Conservation (phyloP, 35 echinoderm and acorn worm species). For the Ophiothrix spiculata region DNA sequence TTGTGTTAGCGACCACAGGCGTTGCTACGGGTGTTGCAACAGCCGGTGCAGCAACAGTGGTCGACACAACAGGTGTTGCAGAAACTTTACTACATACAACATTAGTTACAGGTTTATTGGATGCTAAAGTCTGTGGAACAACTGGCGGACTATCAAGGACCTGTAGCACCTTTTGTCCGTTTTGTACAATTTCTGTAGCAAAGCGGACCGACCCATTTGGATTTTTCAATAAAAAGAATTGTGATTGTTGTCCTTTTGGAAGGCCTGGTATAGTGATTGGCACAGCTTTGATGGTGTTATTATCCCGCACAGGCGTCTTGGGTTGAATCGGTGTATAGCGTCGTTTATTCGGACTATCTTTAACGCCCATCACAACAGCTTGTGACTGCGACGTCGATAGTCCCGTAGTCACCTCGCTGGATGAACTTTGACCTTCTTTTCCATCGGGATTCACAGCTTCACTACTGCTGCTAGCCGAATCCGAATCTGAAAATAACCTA, state of each 20-base stretch:
- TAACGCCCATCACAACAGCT: not conserved
- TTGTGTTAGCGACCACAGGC: too few relatives aligned
- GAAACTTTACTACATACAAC: constrained; percentile 12
- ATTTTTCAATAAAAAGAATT: constrained; percentile 20
- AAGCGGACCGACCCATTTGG: not conserved
- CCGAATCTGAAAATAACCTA: not conserved
- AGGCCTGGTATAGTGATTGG: not conserved
- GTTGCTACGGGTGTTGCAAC: too few relatives aligned
- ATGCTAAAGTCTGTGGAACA: not conserved
- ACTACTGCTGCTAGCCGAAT: not conserved
- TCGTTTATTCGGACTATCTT: constrained; percentile 86
- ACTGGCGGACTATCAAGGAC: constrained; percentile 6
- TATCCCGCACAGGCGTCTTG: constrained; percentile 69
- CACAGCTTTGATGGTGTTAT: not conserved
- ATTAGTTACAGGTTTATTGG: constrained; percentile 16
- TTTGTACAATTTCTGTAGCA: not conserved
- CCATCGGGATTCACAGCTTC: not conserved
- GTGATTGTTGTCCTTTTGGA: constrained; percentile 20
- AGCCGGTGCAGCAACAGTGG: not conserved
- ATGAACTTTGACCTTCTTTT: not conserved
- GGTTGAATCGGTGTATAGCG: constrained; percentile 89
- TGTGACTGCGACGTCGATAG: not conserved
- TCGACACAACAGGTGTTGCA: not conserved
- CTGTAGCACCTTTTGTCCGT: constrained; percentile 37
- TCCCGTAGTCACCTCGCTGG: not conserved